Percentiles rank a stretch among this genome's conserved stretches.
These are phyloP conservation scores for Drosophila pseudotakahashii DNA, from an alignment of 2,888 invertebrate genomes.

Conservation along the genomic window DNA sequence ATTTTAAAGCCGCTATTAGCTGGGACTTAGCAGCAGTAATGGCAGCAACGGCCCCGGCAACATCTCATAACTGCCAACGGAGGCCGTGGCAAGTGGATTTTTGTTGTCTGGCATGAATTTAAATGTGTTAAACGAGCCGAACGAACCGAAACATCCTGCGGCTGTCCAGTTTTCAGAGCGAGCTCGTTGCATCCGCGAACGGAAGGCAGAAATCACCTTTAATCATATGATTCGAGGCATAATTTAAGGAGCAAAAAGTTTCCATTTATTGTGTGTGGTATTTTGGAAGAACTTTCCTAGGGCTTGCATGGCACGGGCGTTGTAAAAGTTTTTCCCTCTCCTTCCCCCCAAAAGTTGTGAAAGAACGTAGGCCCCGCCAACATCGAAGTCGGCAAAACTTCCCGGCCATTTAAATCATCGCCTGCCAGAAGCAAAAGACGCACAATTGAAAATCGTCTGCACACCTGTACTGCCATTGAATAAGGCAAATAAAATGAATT, in stretches of 20 bases:
- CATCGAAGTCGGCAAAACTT: conserved; percentile 40
- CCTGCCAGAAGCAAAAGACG: conserved; percentile 59
- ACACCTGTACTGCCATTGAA: conserved; percentile 30
- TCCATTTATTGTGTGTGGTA: conserved; percentile 25
- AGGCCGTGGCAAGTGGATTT: conserved; percentile 43
- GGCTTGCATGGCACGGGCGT: neutral
- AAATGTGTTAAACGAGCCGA: conserved; percentile 70
- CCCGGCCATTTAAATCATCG: conserved; percentile 69
- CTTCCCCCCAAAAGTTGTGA: neutral
- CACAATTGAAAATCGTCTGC: conserved; percentile 51
- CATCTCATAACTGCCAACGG: conserved; percentile 64
- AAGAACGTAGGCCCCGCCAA: conserved; percentile 2
- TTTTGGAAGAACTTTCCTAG: conserved; percentile 27
- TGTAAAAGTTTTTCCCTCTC: too few species aligned
- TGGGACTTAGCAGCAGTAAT: conserved; percentile 65
- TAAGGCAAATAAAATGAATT: conserved; percentile 46
- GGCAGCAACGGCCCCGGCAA: conserved; percentile 13
- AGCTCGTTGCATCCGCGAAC: neutral
- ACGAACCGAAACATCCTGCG: neutral
- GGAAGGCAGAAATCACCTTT: conserved; percentile 12
- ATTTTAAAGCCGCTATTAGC: conserved; percentile 79
- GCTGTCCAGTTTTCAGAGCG: conserved; percentile 1
- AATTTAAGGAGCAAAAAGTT: conserved; percentile 16
- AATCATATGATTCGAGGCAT: conserved; percentile 16
- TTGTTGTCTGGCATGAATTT: conserved; percentile 65